Evolutionary conservation across 2,888 invertebrate genomes (phyloP).

Genomic region (Nephrotoma guestfalica): DNA sequence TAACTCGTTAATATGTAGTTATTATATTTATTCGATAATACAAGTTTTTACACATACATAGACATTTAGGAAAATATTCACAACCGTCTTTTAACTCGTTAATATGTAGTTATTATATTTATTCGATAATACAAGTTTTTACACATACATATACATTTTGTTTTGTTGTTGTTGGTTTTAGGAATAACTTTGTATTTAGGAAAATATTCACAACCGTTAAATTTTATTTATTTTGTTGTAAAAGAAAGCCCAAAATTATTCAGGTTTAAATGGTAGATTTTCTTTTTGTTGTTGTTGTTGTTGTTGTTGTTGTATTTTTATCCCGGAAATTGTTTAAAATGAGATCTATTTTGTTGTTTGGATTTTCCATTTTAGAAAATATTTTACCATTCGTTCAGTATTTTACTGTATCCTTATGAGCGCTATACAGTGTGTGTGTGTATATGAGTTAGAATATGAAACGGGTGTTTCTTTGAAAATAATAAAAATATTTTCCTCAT

Average conservation of each 20-base stretch:
- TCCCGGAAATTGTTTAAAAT: background rate
- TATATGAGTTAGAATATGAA: background rate
- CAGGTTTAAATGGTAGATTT: background rate
- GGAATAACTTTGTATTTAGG: too few relatives aligned
- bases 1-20: too few relatives aligned
- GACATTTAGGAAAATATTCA: too few relatives aligned
- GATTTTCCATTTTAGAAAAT: background rate
- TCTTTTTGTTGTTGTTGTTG: background rate
- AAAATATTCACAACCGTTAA: too few relatives aligned
- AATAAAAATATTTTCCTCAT: background rate
- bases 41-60: too few relatives aligned
- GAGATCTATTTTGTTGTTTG: background rate
- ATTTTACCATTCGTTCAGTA: background rate
- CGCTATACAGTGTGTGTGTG: background rate
- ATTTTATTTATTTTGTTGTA: background rate
- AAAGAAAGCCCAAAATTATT: background rate
- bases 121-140: too few relatives aligned
- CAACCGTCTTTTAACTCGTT: too few relatives aligned
- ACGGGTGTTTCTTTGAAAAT: background rate
- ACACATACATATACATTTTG: too few relatives aligned
- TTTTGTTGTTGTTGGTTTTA: too few relatives aligned
- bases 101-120: too few relatives aligned
- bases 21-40: too few relatives aligned
- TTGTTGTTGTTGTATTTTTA: background rate
- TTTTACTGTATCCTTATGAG: background rate